A percentile compares a stretch with the other conserved stretches of the same genome.
These are phyloP conservation scores for Thumatha senex DNA, from an alignment of 2,888 invertebrate species.

Conservation along the genomic window DNA sequence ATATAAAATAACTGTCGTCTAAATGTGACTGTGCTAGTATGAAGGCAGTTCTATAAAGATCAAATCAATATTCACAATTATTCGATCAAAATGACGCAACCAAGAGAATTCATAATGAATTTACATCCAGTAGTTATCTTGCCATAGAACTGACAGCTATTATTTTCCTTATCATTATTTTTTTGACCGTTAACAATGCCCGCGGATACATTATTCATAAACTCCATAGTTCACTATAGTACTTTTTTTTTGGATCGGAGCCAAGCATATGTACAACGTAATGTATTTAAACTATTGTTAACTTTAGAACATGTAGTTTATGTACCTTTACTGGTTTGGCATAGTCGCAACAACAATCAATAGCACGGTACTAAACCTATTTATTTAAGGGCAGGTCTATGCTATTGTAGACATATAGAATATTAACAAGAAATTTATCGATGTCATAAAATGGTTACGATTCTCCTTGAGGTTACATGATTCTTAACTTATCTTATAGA, in stretches of 20 bases:
- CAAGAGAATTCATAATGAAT: slow-evolving; percentile 1
- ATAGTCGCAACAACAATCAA: neutral
- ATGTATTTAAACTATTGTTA: slow-evolving; percentile 12
- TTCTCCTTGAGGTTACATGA: neutral
- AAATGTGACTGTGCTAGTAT: neutral
- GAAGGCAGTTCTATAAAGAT: neutral
- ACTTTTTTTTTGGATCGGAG: slow-evolving; percentile 26
- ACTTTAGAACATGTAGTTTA: slow-evolving; percentile 5
- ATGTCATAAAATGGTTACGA: neutral
- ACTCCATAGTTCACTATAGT: slow-evolving; percentile 10
- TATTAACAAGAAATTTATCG: slow-evolving; percentile 2
- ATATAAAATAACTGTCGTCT: too few relatives aligned
- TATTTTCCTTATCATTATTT: slow-evolving; percentile 7
- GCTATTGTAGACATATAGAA: neutral
- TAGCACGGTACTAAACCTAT: slow-evolving; percentile 7
- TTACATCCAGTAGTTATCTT: slow-evolving; percentile 3
- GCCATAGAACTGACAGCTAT: slow-evolving; percentile 10
- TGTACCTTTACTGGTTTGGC: neutral
- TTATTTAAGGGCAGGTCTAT: neutral
- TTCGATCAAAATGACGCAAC: neutral
- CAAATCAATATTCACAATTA: neutral
- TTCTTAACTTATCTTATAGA: neutral
- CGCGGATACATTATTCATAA: slow-evolving; percentile 33
- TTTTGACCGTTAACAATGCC: slow-evolving; percentile 21
- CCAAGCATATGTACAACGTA: slow-evolving; percentile 35